Conservation (phyloP, 2,888 invertebrate genomes). For the Caenorhabditis sinica region DNA sequence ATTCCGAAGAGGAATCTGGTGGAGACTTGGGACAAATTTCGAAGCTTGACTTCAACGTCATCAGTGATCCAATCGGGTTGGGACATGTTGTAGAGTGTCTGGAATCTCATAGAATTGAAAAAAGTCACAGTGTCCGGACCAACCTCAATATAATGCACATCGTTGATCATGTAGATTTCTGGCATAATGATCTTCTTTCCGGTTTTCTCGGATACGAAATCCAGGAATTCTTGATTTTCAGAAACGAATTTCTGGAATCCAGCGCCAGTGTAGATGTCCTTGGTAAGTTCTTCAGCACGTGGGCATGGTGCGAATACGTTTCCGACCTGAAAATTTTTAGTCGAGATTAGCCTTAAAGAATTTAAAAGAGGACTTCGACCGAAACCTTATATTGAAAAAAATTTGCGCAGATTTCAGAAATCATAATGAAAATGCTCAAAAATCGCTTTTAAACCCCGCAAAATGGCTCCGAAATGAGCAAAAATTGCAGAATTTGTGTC, state of each 20-base stretch:
- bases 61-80: constrained; percentile 76
- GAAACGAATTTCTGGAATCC: constrained; percentile 70
- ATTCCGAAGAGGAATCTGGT: constrained; percentile 77
- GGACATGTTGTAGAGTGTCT: constrained; percentile 78
- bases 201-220: constrained; percentile 71
- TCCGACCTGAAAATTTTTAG: constrained; percentile 71
- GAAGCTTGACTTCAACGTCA: constrained; percentile 67
- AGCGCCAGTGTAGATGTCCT: constrained; percentile 62
- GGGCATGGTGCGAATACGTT: constrained; percentile 78
- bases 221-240: constrained; percentile 74
- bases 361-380: too few relatives aligned
- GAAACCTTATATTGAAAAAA: too few relatives aligned
- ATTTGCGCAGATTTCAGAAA: too few relatives aligned
- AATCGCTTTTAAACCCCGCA: too few relatives aligned
- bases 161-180: constrained; percentile 75
- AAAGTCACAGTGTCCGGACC: constrained; percentile 6
- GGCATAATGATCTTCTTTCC: constrained; percentile 73
- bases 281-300: constrained; percentile 73
- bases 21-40: constrained; percentile 76
- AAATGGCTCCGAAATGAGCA: too few relatives aligned
- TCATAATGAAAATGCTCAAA: too few relatives aligned
- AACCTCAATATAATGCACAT: constrained; percentile 80
- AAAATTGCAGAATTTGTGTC: too few relatives aligned
- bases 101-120: constrained; percentile 2
- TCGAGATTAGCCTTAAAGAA: too few relatives aligned